Conservation (phyloP, 2,888 invertebrate species). For the Acanthosepion esculentum region DNA sequence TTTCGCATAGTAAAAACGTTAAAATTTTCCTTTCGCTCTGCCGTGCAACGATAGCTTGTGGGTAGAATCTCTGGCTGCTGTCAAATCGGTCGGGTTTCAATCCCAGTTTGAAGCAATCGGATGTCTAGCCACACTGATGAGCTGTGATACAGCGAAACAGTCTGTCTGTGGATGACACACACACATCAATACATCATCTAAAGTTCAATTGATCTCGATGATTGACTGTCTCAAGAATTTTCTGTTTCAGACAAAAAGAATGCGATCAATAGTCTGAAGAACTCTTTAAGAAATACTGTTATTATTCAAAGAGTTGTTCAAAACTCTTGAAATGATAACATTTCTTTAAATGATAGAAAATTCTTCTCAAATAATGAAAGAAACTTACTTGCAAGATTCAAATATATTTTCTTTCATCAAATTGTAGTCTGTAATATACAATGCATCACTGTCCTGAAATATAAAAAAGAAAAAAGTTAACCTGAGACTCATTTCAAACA, state of each 20-base stretch:
- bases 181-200: no score
- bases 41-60: no score
- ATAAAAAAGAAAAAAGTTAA: constrained; percentile 24
- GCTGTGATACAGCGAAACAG: no score
- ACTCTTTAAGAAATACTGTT: not conserved
- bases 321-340: no score
- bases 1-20: no score
- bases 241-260: not conserved
- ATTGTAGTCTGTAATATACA: constrained; percentile 69
- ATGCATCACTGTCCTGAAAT: constrained; percentile 65
- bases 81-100: no score
- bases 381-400: constrained; percentile 62
- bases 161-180: no score
- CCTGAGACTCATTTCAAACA: no score
- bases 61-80: no score
- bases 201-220: not conserved
- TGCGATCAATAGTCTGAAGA: not conserved
- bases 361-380: not conserved
- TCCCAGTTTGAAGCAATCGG: no score
- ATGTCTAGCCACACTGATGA: no score
- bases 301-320: not conserved
- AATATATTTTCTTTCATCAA: constrained; percentile 60
- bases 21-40: no score
- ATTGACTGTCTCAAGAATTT: not conserved
- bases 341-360: not conserved